Evolutionary conservation across 2,113 vertebrate species (phyloP).

Genomic region (Fulmarus glacialis): DNA sequence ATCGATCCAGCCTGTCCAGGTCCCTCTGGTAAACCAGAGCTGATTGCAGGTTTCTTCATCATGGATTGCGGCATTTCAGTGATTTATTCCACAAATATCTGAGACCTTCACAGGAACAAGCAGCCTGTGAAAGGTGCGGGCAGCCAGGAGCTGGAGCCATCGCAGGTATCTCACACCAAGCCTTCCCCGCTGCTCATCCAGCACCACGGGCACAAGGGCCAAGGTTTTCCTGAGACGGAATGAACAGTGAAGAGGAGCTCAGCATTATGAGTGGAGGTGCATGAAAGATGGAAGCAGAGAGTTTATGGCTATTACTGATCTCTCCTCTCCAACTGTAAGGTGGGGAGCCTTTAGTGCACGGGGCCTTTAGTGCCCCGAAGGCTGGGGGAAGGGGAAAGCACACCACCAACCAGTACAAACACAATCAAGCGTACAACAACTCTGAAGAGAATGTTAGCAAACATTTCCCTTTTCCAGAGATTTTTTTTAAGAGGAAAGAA

Average conservation of each 20-base stretch:
- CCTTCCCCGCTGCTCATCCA: accelerated
- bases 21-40: background rate
- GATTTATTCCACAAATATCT: background rate
- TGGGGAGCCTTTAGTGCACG: background rate
- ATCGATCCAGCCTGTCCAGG: too few species aligned
- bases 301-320: background rate
- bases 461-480: background rate
- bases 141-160: background rate
- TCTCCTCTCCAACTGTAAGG: background rate
- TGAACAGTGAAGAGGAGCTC: background rate
- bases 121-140: background rate
- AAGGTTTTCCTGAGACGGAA: background rate
- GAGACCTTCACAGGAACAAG: background rate
- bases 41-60: background rate
- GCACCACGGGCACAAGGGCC: background rate
- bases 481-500: background rate
- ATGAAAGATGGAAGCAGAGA: background rate
- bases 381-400: background rate
- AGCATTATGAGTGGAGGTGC: accelerated
- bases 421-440: background rate
- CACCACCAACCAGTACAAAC: background rate
- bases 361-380: background rate
- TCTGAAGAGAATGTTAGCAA: background rate
- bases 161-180: background rate
- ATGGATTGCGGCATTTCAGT: background rate